A percentile compares a stretch with the other conserved stretches of the same genome.
These are phyloP conservation scores for Acanthurus tractus DNA, from an alignment of 2,797 vertebrate species.

Conservation along the genomic window DNA sequence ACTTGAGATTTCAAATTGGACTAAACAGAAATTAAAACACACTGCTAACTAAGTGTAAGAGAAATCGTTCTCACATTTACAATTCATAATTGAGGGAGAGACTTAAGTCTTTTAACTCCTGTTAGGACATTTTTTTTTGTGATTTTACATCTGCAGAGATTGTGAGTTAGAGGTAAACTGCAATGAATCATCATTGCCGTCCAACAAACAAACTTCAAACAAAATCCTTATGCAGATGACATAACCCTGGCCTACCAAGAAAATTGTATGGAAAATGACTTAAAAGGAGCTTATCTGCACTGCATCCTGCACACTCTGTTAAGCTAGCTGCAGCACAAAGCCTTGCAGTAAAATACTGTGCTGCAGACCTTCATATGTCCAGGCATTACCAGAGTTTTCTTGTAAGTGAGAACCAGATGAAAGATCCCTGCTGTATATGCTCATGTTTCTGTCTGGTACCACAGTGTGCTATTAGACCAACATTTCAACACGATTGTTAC, in stretches of 20 bases:
- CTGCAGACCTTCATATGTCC: background rate
- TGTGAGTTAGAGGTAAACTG: constrained; percentile 13
- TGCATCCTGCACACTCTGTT: constrained; percentile 9
- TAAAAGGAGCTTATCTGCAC: background rate
- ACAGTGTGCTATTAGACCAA: background rate
- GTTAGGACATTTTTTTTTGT: constrained; percentile 13
- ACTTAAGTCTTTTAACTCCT: constrained; percentile 12
- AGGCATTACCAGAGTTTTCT: background rate
- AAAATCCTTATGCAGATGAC: constrained; percentile 1
- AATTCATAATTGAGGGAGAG: constrained; percentile 36
- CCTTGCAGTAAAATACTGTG: background rate
- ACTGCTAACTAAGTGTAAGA: constrained; percentile 6
- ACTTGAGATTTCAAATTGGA: constrained; percentile 13
- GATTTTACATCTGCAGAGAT: constrained; percentile 18
- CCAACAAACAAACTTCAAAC: background rate
- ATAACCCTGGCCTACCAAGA: constrained; percentile 9
- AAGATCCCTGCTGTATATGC: background rate
- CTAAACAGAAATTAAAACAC: constrained; percentile 20
- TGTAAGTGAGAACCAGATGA: background rate
- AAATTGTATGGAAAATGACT: constrained; percentile 15
- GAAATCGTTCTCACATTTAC: constrained; percentile 40
- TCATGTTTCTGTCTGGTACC: background rate
- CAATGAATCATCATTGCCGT: constrained; percentile 18
- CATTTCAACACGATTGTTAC: background rate
- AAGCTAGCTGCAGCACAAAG: constrained; percentile 1